Conservation (phyloP, 2,888 invertebrate genomes). For the Patella pellucida region DNA sequence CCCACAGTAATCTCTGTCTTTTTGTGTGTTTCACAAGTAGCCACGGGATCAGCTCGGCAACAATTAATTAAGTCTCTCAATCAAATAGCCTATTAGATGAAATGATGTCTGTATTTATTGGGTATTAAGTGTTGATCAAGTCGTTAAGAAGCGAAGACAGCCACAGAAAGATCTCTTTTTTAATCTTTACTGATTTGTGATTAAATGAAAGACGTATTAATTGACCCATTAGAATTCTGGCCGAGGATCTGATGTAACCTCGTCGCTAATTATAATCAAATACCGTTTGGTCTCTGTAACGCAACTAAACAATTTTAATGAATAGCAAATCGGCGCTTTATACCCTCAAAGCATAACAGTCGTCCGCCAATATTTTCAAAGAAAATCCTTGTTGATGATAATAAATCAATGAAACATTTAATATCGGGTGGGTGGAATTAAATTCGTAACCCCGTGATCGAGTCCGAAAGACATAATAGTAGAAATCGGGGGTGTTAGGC, state of each 20-base stretch:
- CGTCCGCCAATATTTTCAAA: too few species aligned
- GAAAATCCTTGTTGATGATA: too few species aligned
- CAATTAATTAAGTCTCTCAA: not conserved
- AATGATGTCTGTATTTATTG: not conserved
- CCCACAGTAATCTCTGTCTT: too few species aligned
- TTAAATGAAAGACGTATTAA: not conserved
- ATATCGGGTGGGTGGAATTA: too few species aligned
- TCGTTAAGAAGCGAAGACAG: not conserved
- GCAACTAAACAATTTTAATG: too few species aligned
- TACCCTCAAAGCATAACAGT: too few species aligned
- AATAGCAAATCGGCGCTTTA: too few species aligned
- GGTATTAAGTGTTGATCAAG: slow-evolving; percentile 5
- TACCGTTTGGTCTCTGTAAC: not conserved
- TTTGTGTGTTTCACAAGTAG: not conserved
- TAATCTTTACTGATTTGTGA: not conserved
- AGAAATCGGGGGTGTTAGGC: too few species aligned
- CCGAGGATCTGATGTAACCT: not conserved
- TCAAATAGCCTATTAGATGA: not conserved
- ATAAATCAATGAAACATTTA: too few species aligned
- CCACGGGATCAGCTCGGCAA: not conserved
- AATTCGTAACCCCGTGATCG: too few species aligned
- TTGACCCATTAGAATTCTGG: not conserved
- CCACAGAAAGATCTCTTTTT: not conserved
- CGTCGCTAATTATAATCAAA: not conserved
- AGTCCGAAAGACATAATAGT: too few species aligned